phyloP scores from a whole-genome alignment of 2,113 vertebrate genomes.

The Arvicanthis niloticus region DNA sequence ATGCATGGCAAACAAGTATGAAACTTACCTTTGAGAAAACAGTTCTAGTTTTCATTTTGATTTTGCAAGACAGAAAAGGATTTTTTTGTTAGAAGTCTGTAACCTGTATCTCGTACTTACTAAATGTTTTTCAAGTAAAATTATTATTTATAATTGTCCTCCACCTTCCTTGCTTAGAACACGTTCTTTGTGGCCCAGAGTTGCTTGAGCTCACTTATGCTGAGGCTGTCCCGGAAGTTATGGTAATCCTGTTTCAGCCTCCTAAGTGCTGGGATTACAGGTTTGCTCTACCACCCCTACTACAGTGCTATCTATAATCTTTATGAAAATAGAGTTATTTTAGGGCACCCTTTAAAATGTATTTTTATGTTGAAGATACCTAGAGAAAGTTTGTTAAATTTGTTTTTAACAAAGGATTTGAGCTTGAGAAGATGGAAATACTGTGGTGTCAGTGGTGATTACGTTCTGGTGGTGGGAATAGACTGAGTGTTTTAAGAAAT shows the following conservation, averaged over 20 bases:
- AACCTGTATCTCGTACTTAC: background rate
- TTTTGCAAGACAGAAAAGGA: background rate
- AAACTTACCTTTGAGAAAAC: background rate
- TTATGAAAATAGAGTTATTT: slow-evolving; percentile 22
- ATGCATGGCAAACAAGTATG: background rate
- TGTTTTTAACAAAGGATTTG: slow-evolving; percentile 46
- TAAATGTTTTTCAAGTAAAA: background rate
- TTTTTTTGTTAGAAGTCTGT: background rate
- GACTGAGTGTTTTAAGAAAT: slow-evolving; percentile 34
- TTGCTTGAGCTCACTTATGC: background rate
- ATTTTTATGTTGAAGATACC: slow-evolving; percentile 17
- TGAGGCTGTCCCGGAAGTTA: background rate
- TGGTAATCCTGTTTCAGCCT: background rate
- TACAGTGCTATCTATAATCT: background rate
- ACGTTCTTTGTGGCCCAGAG: background rate
- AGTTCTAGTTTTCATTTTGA: slow-evolving; percentile 2
- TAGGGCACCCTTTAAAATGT: background rate
- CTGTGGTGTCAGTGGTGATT: background rate
- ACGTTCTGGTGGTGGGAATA: background rate
- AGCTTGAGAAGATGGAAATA: background rate
- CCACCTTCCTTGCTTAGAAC: background rate
- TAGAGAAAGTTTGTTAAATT: background rate
- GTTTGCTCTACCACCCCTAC: background rate
- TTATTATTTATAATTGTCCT: slow-evolving; percentile 25
- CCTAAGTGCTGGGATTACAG: background rate